phyloP scores from a whole-genome alignment of 37 sponge, comb jelly and placozoan genomes.

The Sycon ciliatum region DNA sequence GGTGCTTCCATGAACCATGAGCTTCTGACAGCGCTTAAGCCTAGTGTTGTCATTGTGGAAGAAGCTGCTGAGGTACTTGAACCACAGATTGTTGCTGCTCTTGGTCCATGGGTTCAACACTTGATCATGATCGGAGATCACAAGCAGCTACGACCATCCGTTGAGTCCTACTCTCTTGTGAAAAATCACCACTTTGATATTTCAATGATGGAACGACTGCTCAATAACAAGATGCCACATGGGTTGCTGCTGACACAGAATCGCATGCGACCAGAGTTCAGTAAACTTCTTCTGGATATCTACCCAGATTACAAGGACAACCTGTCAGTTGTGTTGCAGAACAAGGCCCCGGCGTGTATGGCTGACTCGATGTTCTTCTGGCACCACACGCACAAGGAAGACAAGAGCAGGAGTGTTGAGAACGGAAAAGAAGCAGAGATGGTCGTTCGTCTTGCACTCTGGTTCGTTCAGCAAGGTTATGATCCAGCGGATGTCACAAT shows the following conservation, averaged over 20 bases:
- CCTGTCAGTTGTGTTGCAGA: neutral
- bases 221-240: conserved; percentile 23
- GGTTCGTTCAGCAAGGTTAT: conserved; percentile 68
- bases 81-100: conserved; percentile 68
- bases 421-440: conserved; percentile 69
- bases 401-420: conserved; percentile 23
- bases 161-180: conserved; percentile 53
- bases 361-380: neutral
- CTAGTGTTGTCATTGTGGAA: conserved; percentile 84
- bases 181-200: conserved; percentile 52
- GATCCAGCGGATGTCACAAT: conserved; percentile 57
- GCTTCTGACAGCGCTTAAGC: conserved; percentile 25
- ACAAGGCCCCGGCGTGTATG: neutral
- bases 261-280: conserved; percentile 85
- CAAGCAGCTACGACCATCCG: conserved; percentile 76
- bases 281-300: conserved; percentile 29
- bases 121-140: conserved; percentile 94
- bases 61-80: conserved; percentile 96
- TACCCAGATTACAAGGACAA: neutral
- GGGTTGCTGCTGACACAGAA: conserved; percentile 62
- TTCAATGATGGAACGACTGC: conserved; percentile 85
- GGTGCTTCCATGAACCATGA: conserved; percentile 76
- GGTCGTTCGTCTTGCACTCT: conserved; percentile 48
- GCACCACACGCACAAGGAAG: neutral
- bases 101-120: conserved; percentile 73